Evolutionary conservation across 2,888 invertebrate species (phyloP).

Genomic region (Trichopria drosophilae): DNA sequence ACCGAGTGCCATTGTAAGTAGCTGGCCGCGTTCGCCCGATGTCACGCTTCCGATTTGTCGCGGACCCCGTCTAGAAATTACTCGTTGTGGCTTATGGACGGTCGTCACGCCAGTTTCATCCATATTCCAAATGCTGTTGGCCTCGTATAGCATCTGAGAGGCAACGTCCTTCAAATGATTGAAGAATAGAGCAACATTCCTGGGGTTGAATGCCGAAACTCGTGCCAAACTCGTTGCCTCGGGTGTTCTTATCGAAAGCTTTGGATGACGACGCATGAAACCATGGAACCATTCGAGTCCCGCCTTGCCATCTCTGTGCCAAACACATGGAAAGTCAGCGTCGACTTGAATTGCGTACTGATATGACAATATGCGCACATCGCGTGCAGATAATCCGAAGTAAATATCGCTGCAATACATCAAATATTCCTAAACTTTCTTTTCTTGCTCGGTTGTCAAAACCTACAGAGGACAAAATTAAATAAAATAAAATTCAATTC

Average conservation of each 20-base stretch:
- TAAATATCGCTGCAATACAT: background rate
- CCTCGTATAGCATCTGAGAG: background rate
- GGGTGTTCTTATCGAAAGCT: slow-evolving; percentile 36
- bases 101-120: slow-evolving; percentile 17
- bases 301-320: slow-evolving; percentile 31
- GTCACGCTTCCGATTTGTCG: slow-evolving; percentile 23
- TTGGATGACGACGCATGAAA: slow-evolving; percentile 28
- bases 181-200: slow-evolving; percentile 37
- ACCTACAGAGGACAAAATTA: background rate
- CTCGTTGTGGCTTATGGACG: too few relatives aligned
- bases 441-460: background rate
- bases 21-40: slow-evolving; percentile 28
- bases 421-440: background rate
- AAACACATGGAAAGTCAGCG: slow-evolving; percentile 20
- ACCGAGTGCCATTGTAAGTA: slow-evolving; percentile 39
- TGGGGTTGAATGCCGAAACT: slow-evolving; percentile 37
- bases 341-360: background rate
- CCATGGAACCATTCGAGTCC: slow-evolving; percentile 32
- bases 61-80: slow-evolving; percentile 27
- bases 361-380: background rate
- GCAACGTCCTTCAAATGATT: slow-evolving; percentile 26
- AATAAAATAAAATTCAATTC: too few relatives aligned
- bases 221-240: slow-evolving; percentile 37
- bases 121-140: slow-evolving; percentile 5
- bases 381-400: background rate